Percentiles rank a stretch among this genome's conserved stretches.
Evolutionary conservation across 2,888 invertebrate species (phyloP).

Genomic region (Diaphora mendica): DNA sequence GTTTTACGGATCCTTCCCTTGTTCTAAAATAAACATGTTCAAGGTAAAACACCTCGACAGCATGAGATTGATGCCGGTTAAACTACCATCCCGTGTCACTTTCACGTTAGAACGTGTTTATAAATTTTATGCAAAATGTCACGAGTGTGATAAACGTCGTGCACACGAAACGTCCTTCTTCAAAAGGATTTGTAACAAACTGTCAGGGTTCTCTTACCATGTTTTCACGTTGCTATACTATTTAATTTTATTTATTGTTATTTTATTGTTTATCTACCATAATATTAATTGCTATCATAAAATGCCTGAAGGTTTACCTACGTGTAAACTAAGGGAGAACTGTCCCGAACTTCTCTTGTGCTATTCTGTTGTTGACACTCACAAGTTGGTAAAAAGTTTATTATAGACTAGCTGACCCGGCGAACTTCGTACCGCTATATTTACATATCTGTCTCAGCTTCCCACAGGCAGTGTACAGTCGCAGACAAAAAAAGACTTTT

Average conservation of each 20-base stretch:
- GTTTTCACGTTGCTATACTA: background rate
- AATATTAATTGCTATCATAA: no score
- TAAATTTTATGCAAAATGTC: constrained; percentile 8
- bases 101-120: constrained; percentile 1
- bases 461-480: no score
- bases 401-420: no score
- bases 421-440: no score
- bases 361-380: no score
- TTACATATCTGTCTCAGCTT: no score
- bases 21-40: constrained; percentile 5
- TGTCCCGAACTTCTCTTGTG: no score
- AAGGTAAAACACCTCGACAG: constrained; percentile 6
- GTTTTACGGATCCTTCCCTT: background rate
- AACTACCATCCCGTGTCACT: constrained; percentile 7
- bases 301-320: no score
- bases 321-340: no score
- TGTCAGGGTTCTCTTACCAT: background rate
- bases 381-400: no score
- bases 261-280: no score
- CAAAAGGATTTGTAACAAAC: background rate
- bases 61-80: constrained; percentile 9
- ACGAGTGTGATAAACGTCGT: constrained; percentile 2
- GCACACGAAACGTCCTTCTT: background rate
- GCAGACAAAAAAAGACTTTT: no score
- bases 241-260: background rate